phyloP scores from a whole-genome alignment of 2,888 invertebrate species.

The Cephus pygmeus region DNA sequence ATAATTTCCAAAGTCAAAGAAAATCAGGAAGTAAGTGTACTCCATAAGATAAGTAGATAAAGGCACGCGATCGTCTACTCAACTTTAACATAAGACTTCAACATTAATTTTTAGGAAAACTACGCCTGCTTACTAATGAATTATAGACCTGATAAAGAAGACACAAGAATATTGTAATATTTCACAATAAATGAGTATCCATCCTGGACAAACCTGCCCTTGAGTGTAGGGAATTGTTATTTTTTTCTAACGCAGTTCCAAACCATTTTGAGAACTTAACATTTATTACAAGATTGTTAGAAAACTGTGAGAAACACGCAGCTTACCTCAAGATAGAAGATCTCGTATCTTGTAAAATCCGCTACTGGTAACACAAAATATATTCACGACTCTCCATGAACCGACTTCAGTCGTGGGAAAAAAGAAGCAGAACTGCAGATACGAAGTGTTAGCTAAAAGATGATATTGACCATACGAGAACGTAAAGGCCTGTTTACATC shows the following conservation, averaged over 20 bases:
- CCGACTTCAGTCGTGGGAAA: not conserved
- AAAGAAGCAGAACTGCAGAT: not conserved
- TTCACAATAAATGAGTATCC: not conserved
- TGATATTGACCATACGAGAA: too few species aligned
- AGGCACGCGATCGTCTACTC: not conserved
- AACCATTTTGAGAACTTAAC: not conserved
- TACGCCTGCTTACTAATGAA: not conserved
- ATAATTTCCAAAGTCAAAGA: not conserved
- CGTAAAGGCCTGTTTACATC: too few species aligned
- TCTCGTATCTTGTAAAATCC: not conserved
- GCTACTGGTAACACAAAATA: constrained; percentile 2
- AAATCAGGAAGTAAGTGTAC: not conserved
- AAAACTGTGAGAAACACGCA: not conserved
- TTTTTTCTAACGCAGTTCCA: not conserved
- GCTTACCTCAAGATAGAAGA: not conserved
- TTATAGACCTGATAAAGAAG: not conserved
- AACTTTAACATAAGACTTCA: not conserved
- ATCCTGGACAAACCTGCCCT: not conserved
- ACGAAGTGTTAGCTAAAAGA: not conserved
- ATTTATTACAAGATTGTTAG: not conserved
- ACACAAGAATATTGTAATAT: not conserved
- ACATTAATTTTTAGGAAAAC: not conserved
- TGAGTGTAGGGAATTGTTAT: not conserved
- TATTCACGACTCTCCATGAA: not conserved
- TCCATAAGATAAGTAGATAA: not conserved